Percentiles rank a stretch among this genome's conserved stretches.
Evolutionary conservation across 2,797 vertebrate species (phyloP).

Genomic region (Spondyliosoma cantharus): DNA sequence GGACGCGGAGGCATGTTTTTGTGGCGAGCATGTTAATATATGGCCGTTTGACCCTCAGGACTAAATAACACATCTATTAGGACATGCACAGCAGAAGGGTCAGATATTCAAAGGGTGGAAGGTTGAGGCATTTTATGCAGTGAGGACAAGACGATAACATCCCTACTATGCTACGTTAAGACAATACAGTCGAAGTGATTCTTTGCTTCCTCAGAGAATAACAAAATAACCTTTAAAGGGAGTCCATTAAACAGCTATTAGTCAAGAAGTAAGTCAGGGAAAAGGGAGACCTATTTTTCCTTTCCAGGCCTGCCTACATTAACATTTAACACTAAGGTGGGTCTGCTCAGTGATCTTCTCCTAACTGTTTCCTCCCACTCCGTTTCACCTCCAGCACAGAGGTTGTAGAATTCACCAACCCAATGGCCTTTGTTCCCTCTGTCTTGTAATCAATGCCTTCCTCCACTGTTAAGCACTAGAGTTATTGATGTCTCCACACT

Average conservation of each 20-base stretch:
- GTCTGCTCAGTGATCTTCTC: slow-evolving; percentile 64
- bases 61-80: slow-evolving; percentile 50
- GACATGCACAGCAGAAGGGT: slow-evolving; percentile 24
- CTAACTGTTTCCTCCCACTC: slow-evolving; percentile 56
- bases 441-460: slow-evolving; percentile 78
- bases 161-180: background rate
- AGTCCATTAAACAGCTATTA: slow-evolving; percentile 60
- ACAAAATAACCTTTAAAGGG: slow-evolving; percentile 55
- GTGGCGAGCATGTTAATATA: slow-evolving; percentile 38
- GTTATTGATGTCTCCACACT: slow-evolving; percentile 81
- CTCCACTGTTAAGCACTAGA: slow-evolving; percentile 69
- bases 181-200: slow-evolving; percentile 36
- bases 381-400: slow-evolving; percentile 69
- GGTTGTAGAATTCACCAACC: slow-evolving; percentile 62
- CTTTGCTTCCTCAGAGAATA: slow-evolving; percentile 43
- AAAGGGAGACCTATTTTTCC: slow-evolving; percentile 56
- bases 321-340: slow-evolving; percentile 71
- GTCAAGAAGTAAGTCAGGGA: slow-evolving; percentile 52
- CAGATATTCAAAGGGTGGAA: slow-evolving; percentile 25
- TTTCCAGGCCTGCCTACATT: slow-evolving; percentile 67
- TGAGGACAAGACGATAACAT: background rate
- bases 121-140: slow-evolving; percentile 12
- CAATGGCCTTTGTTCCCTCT: slow-evolving; percentile 67
- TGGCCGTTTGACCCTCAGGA: slow-evolving; percentile 49
- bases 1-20: slow-evolving; percentile 36